Conservation (phyloP, 2,888 invertebrate species). For the Athrips mouffetella region DNA sequence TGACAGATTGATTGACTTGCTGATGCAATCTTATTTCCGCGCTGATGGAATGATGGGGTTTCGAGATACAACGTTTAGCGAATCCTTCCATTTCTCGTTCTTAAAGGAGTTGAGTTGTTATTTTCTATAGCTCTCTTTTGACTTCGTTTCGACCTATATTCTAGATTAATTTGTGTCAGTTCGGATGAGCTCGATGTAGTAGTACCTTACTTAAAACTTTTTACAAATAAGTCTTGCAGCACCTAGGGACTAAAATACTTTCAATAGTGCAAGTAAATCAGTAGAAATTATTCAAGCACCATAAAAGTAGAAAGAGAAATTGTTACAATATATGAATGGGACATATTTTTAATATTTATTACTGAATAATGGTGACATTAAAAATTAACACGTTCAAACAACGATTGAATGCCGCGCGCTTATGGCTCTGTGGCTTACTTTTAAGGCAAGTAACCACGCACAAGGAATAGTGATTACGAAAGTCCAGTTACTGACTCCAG, state of each 20-base stretch:
- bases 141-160: not conserved
- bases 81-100: not conserved
- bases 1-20: slow-evolving; percentile 6
- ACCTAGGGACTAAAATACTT: slow-evolving; percentile 41
- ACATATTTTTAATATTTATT: slow-evolving; percentile 48
- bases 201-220: no score
- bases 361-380: slow-evolving; percentile 43
- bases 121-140: not conserved
- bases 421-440: slow-evolving; percentile 55
- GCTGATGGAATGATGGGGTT: not conserved
- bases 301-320: slow-evolving; percentile 56
- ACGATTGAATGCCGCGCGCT: slow-evolving; percentile 38
- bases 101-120: not conserved
- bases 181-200: no score
- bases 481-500: slow-evolving; percentile 65
- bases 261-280: slow-evolving; percentile 45
- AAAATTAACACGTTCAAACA: slow-evolving; percentile 45
- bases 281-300: slow-evolving; percentile 51
- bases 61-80: not conserved
- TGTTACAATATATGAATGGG: slow-evolving; percentile 49
- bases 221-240: no score
- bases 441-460: slow-evolving; percentile 65
- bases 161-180: no score
- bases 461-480: slow-evolving; percentile 72
- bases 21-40: not conserved